Evolutionary conservation across 2,113 vertebrate genomes (phyloP).

Genomic region (Hemiscyllium ocellatum): DNA sequence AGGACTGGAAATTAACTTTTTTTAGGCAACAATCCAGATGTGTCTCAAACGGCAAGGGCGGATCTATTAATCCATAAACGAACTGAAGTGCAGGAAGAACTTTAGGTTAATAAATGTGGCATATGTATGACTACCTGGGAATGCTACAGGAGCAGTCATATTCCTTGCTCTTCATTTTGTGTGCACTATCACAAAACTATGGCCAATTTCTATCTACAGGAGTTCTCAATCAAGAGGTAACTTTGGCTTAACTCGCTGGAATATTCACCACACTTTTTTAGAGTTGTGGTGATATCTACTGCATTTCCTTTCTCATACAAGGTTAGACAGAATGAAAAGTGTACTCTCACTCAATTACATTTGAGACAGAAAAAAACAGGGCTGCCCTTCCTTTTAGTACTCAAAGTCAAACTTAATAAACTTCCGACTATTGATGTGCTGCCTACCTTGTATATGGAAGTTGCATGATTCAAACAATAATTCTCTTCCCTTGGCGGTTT

Average conservation of each 20-base stretch:
- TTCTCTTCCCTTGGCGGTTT: slow-evolving; percentile 54
- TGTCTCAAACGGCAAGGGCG: not conserved
- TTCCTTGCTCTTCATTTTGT: not conserved
- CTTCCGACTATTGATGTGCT: slow-evolving; percentile 60
- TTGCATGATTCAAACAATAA: slow-evolving; percentile 60
- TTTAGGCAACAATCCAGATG: not conserved
- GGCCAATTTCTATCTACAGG: not conserved
- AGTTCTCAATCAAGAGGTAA: not conserved
- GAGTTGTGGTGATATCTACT: slow-evolving; percentile 33
- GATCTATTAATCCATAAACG: not conserved
- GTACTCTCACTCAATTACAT: slow-evolving; percentile 42
- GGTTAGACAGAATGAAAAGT: slow-evolving; percentile 42
- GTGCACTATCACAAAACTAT: not conserved
- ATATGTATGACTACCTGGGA: not conserved
- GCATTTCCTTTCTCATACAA: slow-evolving; percentile 44
- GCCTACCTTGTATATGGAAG: slow-evolving; percentile 49
- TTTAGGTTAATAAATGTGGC: not conserved
- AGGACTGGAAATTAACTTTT: slow-evolving; percentile 20
- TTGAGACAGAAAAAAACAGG: slow-evolving; percentile 39
- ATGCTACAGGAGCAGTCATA: not conserved
- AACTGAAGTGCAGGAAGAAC: not conserved
- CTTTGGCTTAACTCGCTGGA: not conserved
- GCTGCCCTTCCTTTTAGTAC: slow-evolving; percentile 53
- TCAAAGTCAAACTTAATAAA: slow-evolving; percentile 44
- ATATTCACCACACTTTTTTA: not conserved